phyloP scores from a whole-genome alignment of 1,140 invertebrate species.

The Triops longicaudatus region DNA sequence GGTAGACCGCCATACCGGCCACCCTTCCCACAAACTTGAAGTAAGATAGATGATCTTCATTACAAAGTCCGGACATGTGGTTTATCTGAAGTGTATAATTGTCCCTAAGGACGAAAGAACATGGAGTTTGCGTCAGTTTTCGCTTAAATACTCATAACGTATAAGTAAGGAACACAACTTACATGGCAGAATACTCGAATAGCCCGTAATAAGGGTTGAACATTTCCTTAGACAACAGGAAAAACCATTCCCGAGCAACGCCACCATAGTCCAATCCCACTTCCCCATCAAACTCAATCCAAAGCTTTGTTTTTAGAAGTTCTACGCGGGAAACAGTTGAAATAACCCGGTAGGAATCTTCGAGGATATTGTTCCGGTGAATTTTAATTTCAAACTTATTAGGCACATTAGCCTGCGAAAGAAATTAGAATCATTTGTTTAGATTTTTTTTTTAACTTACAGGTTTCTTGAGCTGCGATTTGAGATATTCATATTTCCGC shows the following conservation, averaged over 20 bases:
- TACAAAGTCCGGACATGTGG: conserved; percentile 90
- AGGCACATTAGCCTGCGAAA: conserved; percentile 76
- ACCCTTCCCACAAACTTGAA: conserved; percentile 98
- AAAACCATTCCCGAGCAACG: conserved; percentile 95
- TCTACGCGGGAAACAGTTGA: conserved; percentile 74
- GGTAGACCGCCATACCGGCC: conserved; percentile 97
- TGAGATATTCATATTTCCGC: conserved; percentile 96
- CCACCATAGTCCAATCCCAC: conserved; percentile 96
- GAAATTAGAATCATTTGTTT: conserved; percentile 29
- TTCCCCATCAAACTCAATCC: conserved; percentile 98
- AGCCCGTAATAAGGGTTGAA: conserved; percentile 99
- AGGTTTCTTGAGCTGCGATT: conserved; percentile 87
- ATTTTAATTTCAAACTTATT: conserved; percentile 98
- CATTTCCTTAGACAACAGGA: conserved; percentile 97
- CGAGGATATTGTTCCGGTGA: conserved; percentile 77
- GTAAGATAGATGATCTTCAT: conserved; percentile 94
- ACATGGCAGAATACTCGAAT: conserved; percentile 98
- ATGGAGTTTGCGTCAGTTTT: not conserved
- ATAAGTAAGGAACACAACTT: conserved; percentile 39
- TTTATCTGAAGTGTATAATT: conserved; percentile 99
- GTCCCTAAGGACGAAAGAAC: conserved; percentile 54
- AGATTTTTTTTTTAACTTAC: conserved; percentile 50
- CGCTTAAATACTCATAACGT: not conserved
- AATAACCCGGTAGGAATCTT: conserved; percentile 89
- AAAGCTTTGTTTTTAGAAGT: conserved; percentile 90